phyloP scores from a whole-genome alignment of 2,888 invertebrate genomes.

The Drosophila austrosaltans region DNA sequence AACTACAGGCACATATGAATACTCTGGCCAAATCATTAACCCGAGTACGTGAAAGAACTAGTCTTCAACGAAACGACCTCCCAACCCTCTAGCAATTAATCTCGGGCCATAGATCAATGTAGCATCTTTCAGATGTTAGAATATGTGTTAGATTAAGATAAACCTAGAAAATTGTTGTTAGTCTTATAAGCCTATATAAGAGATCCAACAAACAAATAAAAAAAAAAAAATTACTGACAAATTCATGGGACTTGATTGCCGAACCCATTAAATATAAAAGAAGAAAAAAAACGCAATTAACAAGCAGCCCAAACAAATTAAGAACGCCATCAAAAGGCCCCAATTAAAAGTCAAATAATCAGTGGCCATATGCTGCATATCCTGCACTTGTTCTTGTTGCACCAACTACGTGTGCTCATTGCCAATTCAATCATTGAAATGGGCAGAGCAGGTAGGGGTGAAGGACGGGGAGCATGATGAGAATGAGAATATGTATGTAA shows the following conservation, averaged over 20 bases:
- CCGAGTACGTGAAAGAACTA: no score
- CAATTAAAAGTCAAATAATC: slow-evolving; percentile 49
- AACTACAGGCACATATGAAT: no score
- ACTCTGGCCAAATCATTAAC: no score
- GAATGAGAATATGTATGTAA: slow-evolving; percentile 38
- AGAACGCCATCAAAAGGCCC: slow-evolving; percentile 44
- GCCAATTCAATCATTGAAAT: slow-evolving; percentile 49
- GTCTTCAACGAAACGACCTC: no score
- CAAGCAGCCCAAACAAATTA: slow-evolving; percentile 42
- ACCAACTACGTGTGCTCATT: slow-evolving; percentile 53
- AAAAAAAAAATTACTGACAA: not conserved
- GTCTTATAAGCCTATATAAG: no score
- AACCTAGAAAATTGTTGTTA: no score
- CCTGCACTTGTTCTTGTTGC: slow-evolving; percentile 24
- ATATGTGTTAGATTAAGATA: no score
- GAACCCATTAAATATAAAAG: slow-evolving; percentile 42
- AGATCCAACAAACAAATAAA: no score
- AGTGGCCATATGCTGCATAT: slow-evolving; percentile 30
- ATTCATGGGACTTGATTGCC: slow-evolving; percentile 35
- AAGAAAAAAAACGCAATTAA: not conserved
- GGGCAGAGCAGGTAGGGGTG: slow-evolving; percentile 34
- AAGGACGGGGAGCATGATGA: no score
- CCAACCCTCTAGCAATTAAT: no score
- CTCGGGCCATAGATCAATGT: no score
- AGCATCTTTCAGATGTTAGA: no score